phyloP scores from a whole-genome alignment of 2,888 invertebrate genomes.

The Coenonympha arcania region DNA sequence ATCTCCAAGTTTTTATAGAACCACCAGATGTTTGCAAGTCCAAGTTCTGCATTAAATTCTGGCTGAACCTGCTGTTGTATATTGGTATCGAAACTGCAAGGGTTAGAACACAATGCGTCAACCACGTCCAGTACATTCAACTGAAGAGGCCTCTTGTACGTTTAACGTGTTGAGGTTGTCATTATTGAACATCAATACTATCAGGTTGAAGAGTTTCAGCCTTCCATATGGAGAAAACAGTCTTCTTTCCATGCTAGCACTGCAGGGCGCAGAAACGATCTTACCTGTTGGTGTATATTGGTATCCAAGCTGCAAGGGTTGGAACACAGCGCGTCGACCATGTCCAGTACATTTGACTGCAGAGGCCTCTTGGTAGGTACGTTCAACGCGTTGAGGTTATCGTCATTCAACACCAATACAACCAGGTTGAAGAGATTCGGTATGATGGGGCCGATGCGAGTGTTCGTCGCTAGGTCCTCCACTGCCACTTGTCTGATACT shows the following conservation, averaged over 20 bases:
- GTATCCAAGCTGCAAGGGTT: conserved; percentile 73
- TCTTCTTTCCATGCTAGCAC: too few species aligned
- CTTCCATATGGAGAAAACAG: not conserved
- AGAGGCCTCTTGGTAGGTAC: conserved; percentile 64
- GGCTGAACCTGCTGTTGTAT: conserved; percentile 76
- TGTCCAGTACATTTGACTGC: conserved; percentile 67
- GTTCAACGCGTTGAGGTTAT: conserved; percentile 66
- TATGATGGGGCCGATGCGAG: conserved; percentile 74
- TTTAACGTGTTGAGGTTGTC: conserved; percentile 69
- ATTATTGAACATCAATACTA: conserved; percentile 74
- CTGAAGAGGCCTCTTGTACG: conserved; percentile 60
- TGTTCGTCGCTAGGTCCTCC: conserved; percentile 73
- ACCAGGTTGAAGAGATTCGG: conserved; percentile 76
- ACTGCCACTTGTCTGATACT: conserved; percentile 71
- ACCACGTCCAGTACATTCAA: conserved; percentile 72
- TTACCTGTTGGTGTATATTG: conserved; percentile 74
- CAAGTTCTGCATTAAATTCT: too few species aligned
- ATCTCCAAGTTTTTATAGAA: too few species aligned
- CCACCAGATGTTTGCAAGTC: too few species aligned
- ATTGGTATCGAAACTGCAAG: conserved; percentile 71
- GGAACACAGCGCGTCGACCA: conserved; percentile 74
- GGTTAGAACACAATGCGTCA: conserved; percentile 74
- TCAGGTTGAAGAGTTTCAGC: conserved; percentile 76
- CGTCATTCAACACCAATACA: conserved; percentile 74
- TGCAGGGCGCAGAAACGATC: not conserved